Conservation (phyloP, 2,113 vertebrate species). For the Zosterops borbonicus region DNA sequence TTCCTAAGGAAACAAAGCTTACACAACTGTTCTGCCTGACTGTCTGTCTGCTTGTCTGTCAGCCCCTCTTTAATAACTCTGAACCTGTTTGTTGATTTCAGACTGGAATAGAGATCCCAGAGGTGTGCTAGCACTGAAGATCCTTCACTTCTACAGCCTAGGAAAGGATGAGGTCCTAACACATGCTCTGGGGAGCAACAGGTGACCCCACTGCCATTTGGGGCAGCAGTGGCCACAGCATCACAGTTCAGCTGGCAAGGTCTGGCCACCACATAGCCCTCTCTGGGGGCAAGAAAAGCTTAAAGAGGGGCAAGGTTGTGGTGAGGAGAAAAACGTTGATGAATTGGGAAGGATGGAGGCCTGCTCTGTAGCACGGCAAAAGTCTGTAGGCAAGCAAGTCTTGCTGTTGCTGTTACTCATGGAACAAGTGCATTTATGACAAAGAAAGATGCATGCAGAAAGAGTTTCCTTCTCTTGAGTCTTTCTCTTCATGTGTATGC, state of each 20-base stretch:
- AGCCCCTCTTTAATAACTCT: constrained; percentile 33
- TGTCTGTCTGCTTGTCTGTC: constrained; percentile 44
- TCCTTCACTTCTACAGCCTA: not conserved
- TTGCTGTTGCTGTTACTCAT: not conserved
- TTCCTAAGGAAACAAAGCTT: constrained; percentile 66
- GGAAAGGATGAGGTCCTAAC: not conserved
- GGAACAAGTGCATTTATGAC: not conserved
- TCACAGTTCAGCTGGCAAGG: accelerated
- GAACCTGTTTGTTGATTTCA: constrained; percentile 37
- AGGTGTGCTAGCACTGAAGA: not conserved
- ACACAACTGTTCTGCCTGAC: constrained; percentile 46
- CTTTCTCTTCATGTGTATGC: not conserved
- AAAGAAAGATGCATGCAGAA: not conserved
- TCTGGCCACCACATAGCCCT: not conserved
- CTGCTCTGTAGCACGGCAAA: not conserved
- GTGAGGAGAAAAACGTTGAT: not conserved
- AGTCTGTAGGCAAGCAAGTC: not conserved
- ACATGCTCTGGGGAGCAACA: accelerated
- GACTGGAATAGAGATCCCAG: not conserved
- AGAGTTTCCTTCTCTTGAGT: not conserved
- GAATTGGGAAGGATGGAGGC: not conserved
- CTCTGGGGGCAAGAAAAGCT: not conserved
- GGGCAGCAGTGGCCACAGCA: accelerated
- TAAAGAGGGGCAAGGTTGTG: not conserved
- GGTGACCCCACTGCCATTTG: accelerated